phyloP scores from a whole-genome alignment of 2,888 invertebrate genomes.

The Allygus modestus region DNA sequence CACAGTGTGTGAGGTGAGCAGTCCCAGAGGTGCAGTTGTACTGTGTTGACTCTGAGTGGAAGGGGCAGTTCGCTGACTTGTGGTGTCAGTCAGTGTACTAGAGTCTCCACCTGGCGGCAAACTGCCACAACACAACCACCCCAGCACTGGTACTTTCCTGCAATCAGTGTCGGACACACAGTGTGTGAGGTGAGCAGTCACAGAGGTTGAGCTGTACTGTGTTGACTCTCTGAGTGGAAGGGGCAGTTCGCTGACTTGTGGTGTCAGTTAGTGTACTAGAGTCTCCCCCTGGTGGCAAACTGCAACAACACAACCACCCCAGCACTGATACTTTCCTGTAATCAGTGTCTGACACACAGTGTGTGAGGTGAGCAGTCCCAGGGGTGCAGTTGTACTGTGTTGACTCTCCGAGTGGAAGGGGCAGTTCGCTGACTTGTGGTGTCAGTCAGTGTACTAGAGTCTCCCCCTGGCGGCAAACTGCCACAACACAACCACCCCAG shows the following conservation, averaged over 20 bases:
- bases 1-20: constrained; percentile 9
- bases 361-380: constrained; percentile 45
- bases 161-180: not conserved
- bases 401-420: constrained; percentile 21
- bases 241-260: constrained; percentile 39
- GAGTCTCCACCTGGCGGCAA: constrained; percentile 63
- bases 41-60: constrained; percentile 53
- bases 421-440: constrained; percentile 63
- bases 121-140: constrained; percentile 67
- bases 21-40: constrained; percentile 61
- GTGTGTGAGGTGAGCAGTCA: constrained; percentile 44
- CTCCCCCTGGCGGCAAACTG: constrained; percentile 59
- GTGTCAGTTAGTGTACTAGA: constrained; percentile 1
- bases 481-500: constrained; percentile 68
- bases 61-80: constrained; percentile 55
- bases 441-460: constrained; percentile 66
- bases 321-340: not conserved
- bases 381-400: constrained; percentile 61
- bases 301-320: not conserved
- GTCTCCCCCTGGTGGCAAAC: not conserved
- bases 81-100: constrained; percentile 68
- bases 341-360: not conserved
- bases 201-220: constrained; percentile 61
- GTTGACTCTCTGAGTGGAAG: constrained; percentile 49
- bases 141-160: constrained; percentile 68